Evolutionary conservation across 2,113 vertebrate species (phyloP).

Genomic region (Phylloscopus trochiloides): DNA sequence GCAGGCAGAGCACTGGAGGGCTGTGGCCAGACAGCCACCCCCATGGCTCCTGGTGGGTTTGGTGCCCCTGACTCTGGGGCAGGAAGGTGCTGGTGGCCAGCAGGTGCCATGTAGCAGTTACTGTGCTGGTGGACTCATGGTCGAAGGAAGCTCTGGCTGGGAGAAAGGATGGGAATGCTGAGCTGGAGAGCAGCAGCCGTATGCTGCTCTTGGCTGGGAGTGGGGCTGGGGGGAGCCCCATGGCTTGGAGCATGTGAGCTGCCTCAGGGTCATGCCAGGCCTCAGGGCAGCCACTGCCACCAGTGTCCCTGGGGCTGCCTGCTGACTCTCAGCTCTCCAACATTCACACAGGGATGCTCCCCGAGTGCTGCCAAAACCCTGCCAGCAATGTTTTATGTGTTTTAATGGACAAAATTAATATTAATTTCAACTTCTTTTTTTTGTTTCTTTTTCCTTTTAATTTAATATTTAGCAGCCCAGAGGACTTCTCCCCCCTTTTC

Average conservation of each 20-base stretch:
- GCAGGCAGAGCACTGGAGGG: accelerated
- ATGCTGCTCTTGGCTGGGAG: not conserved
- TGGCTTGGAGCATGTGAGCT: not conserved
- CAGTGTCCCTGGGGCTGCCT: not conserved
- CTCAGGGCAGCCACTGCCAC: not conserved
- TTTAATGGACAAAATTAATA: conserved; percentile 61
- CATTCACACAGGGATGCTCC: not conserved
- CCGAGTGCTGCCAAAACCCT: not conserved
- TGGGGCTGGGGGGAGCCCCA: not conserved
- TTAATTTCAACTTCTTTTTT: conserved; percentile 10
- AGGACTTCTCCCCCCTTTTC: not conserved
- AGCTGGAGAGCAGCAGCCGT: accelerated
- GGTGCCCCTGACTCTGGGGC: accelerated
- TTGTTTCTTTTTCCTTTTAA: not conserved
- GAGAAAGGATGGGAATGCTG: not conserved
- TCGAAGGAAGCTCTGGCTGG: not conserved
- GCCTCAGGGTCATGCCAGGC: accelerated
- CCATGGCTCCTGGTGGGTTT: not conserved
- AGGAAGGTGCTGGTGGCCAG: not conserved
- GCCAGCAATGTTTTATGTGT: conserved; percentile 1
- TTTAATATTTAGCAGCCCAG: conserved; percentile 51
- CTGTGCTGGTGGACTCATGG: not conserved
- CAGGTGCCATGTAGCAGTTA: not conserved
- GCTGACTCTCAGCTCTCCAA: not conserved
- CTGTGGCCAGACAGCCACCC: not conserved